These are phyloP conservation scores for Coracopsis vasa DNA, from an alignment of 2,113 vertebrate genomes.

Conservation along the genomic window DNA sequence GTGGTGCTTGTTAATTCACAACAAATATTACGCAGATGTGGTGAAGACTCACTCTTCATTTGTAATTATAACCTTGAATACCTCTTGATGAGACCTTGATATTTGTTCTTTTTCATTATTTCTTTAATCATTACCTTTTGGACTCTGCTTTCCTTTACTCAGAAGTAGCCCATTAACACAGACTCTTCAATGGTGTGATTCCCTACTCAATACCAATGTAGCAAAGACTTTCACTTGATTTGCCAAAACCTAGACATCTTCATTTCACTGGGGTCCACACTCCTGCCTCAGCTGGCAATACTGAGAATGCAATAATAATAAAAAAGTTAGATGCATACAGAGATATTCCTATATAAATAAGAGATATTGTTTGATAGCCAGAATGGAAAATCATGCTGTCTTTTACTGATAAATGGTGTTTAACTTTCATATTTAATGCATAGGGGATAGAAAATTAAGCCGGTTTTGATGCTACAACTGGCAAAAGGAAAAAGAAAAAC, in stretches of 20 bases:
- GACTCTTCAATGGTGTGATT: not conserved
- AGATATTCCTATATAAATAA: not conserved
- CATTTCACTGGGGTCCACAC: not conserved
- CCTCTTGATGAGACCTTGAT: accelerated
- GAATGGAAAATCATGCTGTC: not conserved
- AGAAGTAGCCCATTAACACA: not conserved
- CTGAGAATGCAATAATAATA: not conserved
- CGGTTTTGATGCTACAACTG: not conserved
- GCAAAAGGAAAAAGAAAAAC: not conserved
- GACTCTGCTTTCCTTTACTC: not conserved
- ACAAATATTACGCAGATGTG: not conserved
- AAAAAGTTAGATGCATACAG: not conserved
- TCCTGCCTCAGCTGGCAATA: not conserved
- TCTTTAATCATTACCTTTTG: not conserved
- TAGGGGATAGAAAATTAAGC: not conserved
- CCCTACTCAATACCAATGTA: not conserved
- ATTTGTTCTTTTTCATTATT: not conserved
- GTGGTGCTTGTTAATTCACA: not conserved
- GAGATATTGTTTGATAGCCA: not conserved
- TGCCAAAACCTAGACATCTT: not conserved
- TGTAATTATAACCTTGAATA: not conserved
- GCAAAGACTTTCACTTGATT: not conserved
- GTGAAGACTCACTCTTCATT: not conserved
- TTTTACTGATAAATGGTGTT: not conserved
- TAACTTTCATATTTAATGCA: not conserved